A percentile compares a stretch with the other conserved stretches of the same genome.
phyloP scores from a whole-genome alignment of 1,140 invertebrate genomes.

The Steinernema feltiae region DNA sequence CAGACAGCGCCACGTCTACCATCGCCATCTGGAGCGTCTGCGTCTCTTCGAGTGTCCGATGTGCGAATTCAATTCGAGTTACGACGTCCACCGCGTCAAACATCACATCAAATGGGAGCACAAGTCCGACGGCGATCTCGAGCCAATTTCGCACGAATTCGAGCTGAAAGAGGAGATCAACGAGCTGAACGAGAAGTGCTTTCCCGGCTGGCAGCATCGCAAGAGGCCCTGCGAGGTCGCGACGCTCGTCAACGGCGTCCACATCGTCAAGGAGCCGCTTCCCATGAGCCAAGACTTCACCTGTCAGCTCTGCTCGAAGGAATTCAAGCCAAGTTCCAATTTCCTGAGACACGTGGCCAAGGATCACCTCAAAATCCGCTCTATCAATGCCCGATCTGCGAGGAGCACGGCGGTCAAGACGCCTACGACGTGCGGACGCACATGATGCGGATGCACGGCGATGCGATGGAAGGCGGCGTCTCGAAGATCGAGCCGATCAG shows the following conservation, averaged over 20 bases:
- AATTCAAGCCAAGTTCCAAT: slow-evolving; percentile 46
- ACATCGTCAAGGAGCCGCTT: no score
- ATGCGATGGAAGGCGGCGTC: slow-evolving; percentile 17
- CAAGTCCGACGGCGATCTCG: slow-evolving; percentile 29
- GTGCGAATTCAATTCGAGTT: slow-evolving; percentile 46
- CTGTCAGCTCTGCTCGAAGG: slow-evolving; percentile 41
- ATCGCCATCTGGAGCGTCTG: slow-evolving; percentile 33
- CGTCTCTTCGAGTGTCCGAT: slow-evolving; percentile 47
- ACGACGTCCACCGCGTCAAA: slow-evolving; percentile 49
- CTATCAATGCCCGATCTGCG: slow-evolving; percentile 32
- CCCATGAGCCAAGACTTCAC: background rate
- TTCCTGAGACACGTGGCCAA: slow-evolving; percentile 41
- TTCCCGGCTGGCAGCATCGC: slow-evolving; percentile 42
- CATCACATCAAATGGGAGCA: slow-evolving; percentile 51
- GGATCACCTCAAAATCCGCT: slow-evolving; percentile 32
- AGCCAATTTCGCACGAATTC: slow-evolving; percentile 48
- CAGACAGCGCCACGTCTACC: slow-evolving; percentile 49
- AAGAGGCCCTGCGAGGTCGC: slow-evolving; percentile 20
- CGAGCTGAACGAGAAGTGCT: slow-evolving; percentile 48
- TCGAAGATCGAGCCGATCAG: slow-evolving; percentile 36
- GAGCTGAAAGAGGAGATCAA: slow-evolving; percentile 46
- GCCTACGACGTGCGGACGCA: slow-evolving; percentile 46
- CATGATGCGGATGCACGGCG: slow-evolving; percentile 32
- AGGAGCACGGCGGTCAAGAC: slow-evolving; percentile 40
- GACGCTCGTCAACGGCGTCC: background rate